These are phyloP conservation scores for Chironomus riparius DNA, from an alignment of 2,888 invertebrate species.

Conservation along the genomic window DNA sequence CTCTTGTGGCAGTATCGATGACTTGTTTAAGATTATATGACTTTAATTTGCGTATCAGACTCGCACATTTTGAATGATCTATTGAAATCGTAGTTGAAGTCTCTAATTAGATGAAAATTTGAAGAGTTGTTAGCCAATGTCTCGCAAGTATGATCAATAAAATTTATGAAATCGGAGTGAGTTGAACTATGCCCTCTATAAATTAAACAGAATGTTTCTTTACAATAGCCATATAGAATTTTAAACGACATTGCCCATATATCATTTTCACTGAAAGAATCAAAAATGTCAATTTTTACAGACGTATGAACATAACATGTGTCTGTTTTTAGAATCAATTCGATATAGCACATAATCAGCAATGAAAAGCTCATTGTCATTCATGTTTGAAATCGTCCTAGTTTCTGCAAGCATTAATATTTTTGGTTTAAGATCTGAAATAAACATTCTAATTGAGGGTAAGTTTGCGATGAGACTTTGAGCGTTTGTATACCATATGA, in stretches of 20 bases:
- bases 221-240: not conserved
- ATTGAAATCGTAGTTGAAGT: not conserved
- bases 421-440: not conserved
- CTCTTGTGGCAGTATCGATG: not conserved
- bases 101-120: not conserved
- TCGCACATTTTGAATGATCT: not conserved
- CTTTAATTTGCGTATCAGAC: not conserved
- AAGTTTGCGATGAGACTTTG: not conserved
- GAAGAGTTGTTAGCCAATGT: not conserved
- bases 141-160: not conserved
- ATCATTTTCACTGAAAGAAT: not conserved
- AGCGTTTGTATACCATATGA: not conserved
- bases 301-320: not conserved
- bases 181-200: not conserved
- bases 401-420: not conserved
- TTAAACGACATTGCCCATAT: not conserved
- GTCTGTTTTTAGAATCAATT: not conserved
- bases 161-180: not conserved
- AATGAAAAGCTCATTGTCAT: not conserved
- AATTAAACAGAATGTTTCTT: not conserved
- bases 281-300: not conserved
- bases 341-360: not conserved
- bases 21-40: not conserved
- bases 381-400: not conserved
- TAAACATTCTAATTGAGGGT: not conserved